These are phyloP conservation scores for Australoheros scitulus DNA, from an alignment of 2,113 vertebrate species.

Conservation along the genomic window DNA sequence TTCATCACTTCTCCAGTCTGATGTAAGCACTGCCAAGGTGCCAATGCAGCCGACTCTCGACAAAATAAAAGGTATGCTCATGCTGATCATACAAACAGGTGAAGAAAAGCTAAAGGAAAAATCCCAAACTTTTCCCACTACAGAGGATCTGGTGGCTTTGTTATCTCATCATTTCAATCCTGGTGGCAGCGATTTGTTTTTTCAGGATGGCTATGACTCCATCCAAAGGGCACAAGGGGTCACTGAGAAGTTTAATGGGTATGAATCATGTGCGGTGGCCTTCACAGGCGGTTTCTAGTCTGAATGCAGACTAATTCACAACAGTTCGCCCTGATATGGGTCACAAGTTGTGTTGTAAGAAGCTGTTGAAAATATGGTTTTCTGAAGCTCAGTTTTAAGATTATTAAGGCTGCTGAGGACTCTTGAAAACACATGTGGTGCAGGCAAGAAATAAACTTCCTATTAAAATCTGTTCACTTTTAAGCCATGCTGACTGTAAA, in stretches of 20 bases:
- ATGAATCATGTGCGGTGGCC: neutral
- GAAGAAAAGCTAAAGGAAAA: neutral
- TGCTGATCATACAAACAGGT: too few species aligned
- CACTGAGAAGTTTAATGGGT: neutral
- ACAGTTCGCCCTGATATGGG: neutral
- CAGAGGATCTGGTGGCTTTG: too few species aligned
- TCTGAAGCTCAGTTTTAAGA: neutral
- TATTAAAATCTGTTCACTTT: neutral
- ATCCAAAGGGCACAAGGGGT: neutral
- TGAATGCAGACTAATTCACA: neutral
- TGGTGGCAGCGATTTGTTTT: too few species aligned
- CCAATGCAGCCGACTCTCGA: neutral
- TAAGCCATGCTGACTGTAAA: neutral
- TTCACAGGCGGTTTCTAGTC: neutral
- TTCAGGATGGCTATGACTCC: too few species aligned
- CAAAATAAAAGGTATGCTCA: neutral
- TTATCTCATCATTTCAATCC: neutral
- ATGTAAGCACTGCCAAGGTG: neutral
- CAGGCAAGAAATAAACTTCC: neutral
- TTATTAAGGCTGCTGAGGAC: neutral
- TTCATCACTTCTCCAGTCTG: neutral
- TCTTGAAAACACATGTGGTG: neutral
- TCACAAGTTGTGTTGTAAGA: fast-evolving
- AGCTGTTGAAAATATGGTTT: neutral
- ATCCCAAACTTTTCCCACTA: neutral